Evolutionary conservation across 2,113 vertebrate species (phyloP), one percentile per base, ranked within the genome.

Genomic region (Xenopus tropicalis): DNA sequence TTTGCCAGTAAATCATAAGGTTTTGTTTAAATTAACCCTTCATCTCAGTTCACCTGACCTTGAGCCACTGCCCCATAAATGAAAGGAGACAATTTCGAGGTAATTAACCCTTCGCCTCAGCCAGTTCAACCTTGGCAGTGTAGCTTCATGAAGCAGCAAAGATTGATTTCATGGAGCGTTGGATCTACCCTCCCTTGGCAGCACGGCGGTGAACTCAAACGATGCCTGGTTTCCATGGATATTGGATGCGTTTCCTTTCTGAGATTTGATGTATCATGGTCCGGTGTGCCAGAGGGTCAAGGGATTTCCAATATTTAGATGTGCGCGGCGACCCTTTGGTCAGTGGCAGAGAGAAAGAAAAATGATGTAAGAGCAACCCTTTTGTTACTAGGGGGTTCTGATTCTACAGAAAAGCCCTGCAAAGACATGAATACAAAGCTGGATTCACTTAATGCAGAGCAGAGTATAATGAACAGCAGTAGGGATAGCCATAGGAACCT

Each of bases 91-190:
- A 61, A 70, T 70, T 70, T 70, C 57, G 61, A 70, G 69, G 69
- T 61, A 70, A 70, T 70, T 70, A 70, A 70, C 58, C 69, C 69
- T 61, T 71, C 14, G 42, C 69, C 69, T 71, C n/a, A 22, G 7
- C 61, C 58, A 71, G 69, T 44, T 71, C 69, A 61, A 51, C 57
- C 58, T 24, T 62, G 58, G 57, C 43, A 59, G 58, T 48, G 23
- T 21, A 24, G 43, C 69, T 71, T 29, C 11, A 22, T 71, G 69
- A 71, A 71, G 69, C 69, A 71, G 57, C 43, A 71, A 71, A 61
- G 57, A 71, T 71, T 71, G 69, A 71, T 71, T 71, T 71, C 69
- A 71, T 61, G 69, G 69, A 46, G 69, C 57, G 61, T 71, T 54
- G 43, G 37, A 66, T 66, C 42, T 66, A 66, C 44, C 69, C 43